Evolutionary conservation across 1,140 invertebrate species (phyloP), one percentile per base, ranked within the genome.

Genomic region (Oryctes rhinoceros): DNA sequence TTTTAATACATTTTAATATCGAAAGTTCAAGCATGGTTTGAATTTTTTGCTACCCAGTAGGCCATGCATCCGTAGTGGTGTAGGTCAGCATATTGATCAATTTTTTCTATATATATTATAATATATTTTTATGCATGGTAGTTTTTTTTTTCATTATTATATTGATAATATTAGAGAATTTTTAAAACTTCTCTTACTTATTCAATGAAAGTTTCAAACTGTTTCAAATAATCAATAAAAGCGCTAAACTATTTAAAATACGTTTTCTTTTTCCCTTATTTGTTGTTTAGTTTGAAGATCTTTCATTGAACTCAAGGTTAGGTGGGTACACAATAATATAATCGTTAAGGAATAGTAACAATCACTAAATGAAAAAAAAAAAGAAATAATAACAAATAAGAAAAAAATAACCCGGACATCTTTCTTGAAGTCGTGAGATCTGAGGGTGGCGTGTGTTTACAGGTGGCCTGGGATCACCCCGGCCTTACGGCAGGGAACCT

Each of bases 381-480:
- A 76, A 76, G 59, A 62, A 30, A 44, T 10, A 44, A 44, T 44
- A 44, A 44, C 39, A n/a, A 35, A 74, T 20, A 44, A 76, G 47
- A 18, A 67, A 30, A 20, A 20, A 67, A 67, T 67, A 67, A 67
- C 65, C 65, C 65, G 65, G 65, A 71, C 65, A 48, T 78, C 48
- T 65, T 81, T 44, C 11, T 78, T 65, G 76, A 59, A 76, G 65
- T 76, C 77, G 24, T 76, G 13, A 76, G 49, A 67, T 83, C 83
- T 83, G 85, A 85, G 85, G 84, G 83, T 84, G 82, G 85, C 84
- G 83, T 86, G 84, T 85, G 84, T 91, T 71, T 91, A 83, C 90
- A 91, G 90, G 91, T 91, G 90, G 90, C 84, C 88, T 91, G 85
- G 89, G 88, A 84, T 91, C 90, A 84, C 90, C 90, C 83, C 88